Evolutionary conservation across 2,113 vertebrate genomes (phyloP).

Genomic region (Brevimyrus niger): DNA sequence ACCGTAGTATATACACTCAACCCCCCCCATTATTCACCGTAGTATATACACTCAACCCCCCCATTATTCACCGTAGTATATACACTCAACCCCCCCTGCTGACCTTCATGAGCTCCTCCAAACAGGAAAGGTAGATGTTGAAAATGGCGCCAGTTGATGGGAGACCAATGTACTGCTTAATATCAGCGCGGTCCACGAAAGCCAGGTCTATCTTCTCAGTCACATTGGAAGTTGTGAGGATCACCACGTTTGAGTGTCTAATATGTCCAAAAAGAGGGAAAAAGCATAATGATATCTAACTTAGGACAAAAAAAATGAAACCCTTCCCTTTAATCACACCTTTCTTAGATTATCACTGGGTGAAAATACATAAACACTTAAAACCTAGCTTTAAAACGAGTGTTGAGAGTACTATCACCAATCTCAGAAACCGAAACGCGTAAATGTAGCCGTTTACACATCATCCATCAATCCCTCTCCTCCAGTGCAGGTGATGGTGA

Average conservation of each 20-base stretch:
- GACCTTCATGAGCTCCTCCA: slow-evolving; percentile 98
- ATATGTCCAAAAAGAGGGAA: slow-evolving; percentile 16
- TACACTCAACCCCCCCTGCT: too few relatives aligned
- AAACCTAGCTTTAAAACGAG: neutral
- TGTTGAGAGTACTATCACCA: neutral
- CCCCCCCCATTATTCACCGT: neutral
- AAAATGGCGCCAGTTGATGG: slow-evolving; percentile 85
- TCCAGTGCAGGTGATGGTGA: neutral
- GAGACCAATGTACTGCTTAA: slow-evolving; percentile 90
- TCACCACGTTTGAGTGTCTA: slow-evolving; percentile 92
- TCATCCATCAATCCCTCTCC: neutral
- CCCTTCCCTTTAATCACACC: neutral
- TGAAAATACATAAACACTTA: neutral
- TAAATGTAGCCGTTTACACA: neutral
- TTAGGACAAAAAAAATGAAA: neutral
- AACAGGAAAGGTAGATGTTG: slow-evolving; percentile 86
- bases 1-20: neutral
- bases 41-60: too few relatives aligned
- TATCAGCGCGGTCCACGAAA: slow-evolving; percentile 94
- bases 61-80: neutral
- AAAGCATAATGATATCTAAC: neutral
- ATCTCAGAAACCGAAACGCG: neutral
- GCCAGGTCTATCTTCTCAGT: slow-evolving; percentile 93
- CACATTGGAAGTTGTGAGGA: slow-evolving; percentile 94
- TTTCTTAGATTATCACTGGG: neutral